phyloP scores from a whole-genome alignment of 1,140 invertebrate genomes.

The Magallana ariakensis region DNA sequence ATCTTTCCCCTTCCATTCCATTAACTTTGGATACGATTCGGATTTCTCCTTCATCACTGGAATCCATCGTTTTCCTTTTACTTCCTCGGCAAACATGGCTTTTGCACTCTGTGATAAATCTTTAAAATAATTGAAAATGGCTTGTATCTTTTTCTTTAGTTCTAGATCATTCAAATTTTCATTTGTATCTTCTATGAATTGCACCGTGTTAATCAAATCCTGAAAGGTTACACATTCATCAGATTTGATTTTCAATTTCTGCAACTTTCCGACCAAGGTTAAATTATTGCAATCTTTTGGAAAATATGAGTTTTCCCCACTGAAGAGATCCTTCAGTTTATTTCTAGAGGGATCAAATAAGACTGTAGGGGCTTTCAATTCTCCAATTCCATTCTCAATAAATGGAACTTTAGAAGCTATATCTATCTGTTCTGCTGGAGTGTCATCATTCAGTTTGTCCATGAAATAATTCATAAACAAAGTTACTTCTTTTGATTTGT shows the following conservation, averaged over 20 bases:
- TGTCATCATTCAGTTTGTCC: neutral
- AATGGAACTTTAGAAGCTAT: neutral
- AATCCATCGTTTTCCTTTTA: constrained; percentile 23
- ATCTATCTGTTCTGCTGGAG: neutral
- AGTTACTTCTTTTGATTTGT: neutral
- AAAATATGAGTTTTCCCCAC: constrained; percentile 16
- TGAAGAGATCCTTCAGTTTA: neutral
- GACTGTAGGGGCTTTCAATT: constrained; percentile 1
- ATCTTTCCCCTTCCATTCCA: constrained; percentile 18
- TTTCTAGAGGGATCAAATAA: constrained; percentile 23
- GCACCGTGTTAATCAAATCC: neutral
- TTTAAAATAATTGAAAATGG: neutral
- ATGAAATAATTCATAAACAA: constrained; percentile 11
- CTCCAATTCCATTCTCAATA: neutral
- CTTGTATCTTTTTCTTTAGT: neutral
- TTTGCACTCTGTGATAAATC: neutral
- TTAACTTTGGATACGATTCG: neutral
- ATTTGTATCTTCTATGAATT: neutral
- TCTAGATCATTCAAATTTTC: neutral
- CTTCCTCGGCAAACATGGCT: neutral
- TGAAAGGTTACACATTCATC: neutral
- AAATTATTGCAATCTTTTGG: neutral
- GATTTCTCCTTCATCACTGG: neutral
- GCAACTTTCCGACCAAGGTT: neutral
- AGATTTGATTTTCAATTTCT: neutral